Conservation (phyloP, 2,888 invertebrate species). For the Drosophila mettleri region DNA sequence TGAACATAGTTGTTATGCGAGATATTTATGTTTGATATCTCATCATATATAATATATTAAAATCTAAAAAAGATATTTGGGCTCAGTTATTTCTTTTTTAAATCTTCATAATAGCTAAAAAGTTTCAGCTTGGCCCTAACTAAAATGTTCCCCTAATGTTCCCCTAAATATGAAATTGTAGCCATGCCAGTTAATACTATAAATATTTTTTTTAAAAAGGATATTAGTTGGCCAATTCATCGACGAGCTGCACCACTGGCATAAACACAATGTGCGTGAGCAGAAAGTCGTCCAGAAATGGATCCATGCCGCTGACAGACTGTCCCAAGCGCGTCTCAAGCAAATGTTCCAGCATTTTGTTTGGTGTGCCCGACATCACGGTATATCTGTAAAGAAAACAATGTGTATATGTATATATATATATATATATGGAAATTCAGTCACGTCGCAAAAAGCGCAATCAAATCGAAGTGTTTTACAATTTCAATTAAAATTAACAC, state of each 20-base stretch:
- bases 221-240: constrained; percentile 91
- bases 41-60: not conserved
- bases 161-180: too few relatives aligned
- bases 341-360: constrained; percentile 94
- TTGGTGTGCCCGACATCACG: constrained; percentile 94
- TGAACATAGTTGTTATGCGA: not conserved
- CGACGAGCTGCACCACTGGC: constrained; percentile 90
- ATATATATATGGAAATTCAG: constrained; percentile 16
- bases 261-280: constrained; percentile 93
- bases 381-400: constrained; percentile 88
- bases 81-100: too few relatives aligned
- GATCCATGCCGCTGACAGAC: constrained; percentile 88
- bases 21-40: not conserved
- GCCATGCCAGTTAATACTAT: not conserved
- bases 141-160: too few relatives aligned
- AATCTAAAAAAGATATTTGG: too few relatives aligned
- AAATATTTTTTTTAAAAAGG: constrained; percentile 86
- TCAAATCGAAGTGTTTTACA: constrained; percentile 28
- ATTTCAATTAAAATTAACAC: constrained; percentile 47
- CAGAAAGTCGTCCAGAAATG: constrained; percentile 92
- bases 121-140: too few relatives aligned
- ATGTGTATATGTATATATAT: not conserved
- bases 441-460: constrained; percentile 37
- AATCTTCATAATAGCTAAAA: too few relatives aligned
- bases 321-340: constrained; percentile 91